A percentile compares a stretch with the other conserved stretches of the same genome.
Conservation (phyloP, 1,140 invertebrate genomes). For the Leptoteleia sp. region DNA sequence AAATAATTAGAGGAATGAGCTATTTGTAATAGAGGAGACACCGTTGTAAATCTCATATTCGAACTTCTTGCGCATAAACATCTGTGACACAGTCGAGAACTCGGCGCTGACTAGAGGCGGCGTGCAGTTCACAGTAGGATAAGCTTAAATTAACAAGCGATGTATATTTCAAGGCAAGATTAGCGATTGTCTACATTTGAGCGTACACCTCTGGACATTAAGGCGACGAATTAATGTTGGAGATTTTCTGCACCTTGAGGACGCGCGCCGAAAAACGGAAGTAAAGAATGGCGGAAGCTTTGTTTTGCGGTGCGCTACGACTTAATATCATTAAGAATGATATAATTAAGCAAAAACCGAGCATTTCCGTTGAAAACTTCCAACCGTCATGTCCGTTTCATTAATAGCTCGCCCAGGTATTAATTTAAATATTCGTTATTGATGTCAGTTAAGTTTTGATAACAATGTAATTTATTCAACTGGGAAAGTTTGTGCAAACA, state of each 20-base stretch:
- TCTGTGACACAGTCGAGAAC: constrained; percentile 18
- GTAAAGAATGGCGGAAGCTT: constrained; percentile 18
- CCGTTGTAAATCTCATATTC: constrained; percentile 22
- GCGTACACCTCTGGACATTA: constrained; percentile 67
- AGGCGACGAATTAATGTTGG: constrained; percentile 68
- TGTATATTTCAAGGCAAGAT: constrained; percentile 70
- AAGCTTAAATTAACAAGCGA: constrained; percentile 69
- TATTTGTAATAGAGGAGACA: neutral
- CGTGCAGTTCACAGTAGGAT: constrained; percentile 54
- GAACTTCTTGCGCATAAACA: constrained; percentile 19
- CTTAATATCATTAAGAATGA: constrained; percentile 21
- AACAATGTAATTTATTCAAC: constrained; percentile 30
- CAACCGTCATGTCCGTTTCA: neutral
- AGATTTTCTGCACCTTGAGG: constrained; percentile 39
- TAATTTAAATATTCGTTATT: too few relatives aligned
- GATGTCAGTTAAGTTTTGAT: constrained; percentile 31
- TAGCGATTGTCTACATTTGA: constrained; percentile 71
- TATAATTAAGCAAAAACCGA: constrained; percentile 2
- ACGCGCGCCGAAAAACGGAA: constrained; percentile 21
- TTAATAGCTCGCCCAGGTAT: constrained; percentile 33
- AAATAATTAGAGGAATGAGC: too few relatives aligned
- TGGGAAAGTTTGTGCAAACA: constrained; percentile 39
- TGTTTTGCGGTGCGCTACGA: constrained; percentile 14
- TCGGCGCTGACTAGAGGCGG: constrained; percentile 3
- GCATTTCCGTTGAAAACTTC: neutral